Percentiles rank a stretch among this genome's conserved stretches.
Evolutionary conservation across 1,140 invertebrate species (phyloP).

Genomic region (Lethrus apterus): DNA sequence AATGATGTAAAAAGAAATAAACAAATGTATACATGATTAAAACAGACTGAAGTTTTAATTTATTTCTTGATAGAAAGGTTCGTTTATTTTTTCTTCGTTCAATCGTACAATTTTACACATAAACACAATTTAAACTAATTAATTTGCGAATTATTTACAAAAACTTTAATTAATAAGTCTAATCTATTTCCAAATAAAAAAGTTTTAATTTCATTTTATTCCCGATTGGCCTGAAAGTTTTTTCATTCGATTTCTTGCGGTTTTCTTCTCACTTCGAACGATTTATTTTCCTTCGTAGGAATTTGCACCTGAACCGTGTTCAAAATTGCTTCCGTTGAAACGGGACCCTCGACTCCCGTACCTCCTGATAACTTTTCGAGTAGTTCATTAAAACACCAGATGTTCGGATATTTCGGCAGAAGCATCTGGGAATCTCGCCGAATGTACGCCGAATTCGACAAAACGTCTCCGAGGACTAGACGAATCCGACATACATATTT

Average conservation of each 20-base stretch:
- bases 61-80: not conserved
- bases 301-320: constrained; percentile 20
- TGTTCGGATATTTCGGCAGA: not conserved
- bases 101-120: not conserved
- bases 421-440: constrained; percentile 7
- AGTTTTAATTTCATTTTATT: not conserved
- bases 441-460: not conserved
- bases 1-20: constrained; percentile 36
- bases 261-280: not conserved
- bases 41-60: constrained; percentile 26
- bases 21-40: constrained; percentile 34
- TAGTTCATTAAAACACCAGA: constrained; percentile 28
- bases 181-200: not conserved
- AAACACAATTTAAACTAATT: not conserved
- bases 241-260: constrained; percentile 1
- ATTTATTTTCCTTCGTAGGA: constrained; percentile 15
- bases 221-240: not conserved
- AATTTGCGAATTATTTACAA: not conserved
- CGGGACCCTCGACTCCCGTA: constrained; percentile 1
- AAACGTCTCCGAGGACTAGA: not conserved
- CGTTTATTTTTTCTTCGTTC: not conserved
- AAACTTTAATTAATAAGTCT: not conserved
- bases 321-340: constrained; percentile 5
- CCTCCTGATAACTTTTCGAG: constrained; percentile 28
- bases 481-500: constrained; percentile 6